These are phyloP conservation scores for Crocidura indochinensis DNA, from an alignment of 2,797 vertebrate genomes.

Conservation along the genomic window DNA sequence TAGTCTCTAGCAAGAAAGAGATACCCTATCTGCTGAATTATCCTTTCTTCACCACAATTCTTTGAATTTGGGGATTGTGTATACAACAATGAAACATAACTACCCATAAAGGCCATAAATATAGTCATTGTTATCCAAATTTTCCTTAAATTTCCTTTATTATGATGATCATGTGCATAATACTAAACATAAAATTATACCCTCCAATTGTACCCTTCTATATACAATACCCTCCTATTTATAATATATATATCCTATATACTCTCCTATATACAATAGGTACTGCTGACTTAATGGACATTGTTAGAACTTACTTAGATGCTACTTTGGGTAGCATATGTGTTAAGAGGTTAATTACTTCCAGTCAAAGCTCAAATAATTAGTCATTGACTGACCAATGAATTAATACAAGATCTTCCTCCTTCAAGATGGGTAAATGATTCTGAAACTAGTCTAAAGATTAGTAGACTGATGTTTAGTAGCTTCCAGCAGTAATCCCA, in stretches of 20 bases:
- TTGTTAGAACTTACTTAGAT: neutral
- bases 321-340: neutral
- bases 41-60: neutral
- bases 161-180: neutral
- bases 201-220: no score
- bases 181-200: no score
- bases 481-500: neutral
- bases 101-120: neutral
- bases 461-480: neutral
- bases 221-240: no score
- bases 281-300: neutral
- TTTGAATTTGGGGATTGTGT: neutral
- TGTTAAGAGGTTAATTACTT: neutral
- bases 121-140: neutral
- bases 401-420: neutral
- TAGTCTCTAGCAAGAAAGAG: no score
- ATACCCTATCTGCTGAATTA: no score
- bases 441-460: neutral
- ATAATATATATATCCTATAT: no score
- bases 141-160: neutral
- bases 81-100: neutral
- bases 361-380: neutral
- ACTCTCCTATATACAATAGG: no score
- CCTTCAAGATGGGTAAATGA: neutral
- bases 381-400: rapidly evolving